A percentile compares a stretch with the other conserved stretches of the same genome.
Conservation (phyloP, 2,797 vertebrate genomes). For the Etheostoma nigrum region DNA sequence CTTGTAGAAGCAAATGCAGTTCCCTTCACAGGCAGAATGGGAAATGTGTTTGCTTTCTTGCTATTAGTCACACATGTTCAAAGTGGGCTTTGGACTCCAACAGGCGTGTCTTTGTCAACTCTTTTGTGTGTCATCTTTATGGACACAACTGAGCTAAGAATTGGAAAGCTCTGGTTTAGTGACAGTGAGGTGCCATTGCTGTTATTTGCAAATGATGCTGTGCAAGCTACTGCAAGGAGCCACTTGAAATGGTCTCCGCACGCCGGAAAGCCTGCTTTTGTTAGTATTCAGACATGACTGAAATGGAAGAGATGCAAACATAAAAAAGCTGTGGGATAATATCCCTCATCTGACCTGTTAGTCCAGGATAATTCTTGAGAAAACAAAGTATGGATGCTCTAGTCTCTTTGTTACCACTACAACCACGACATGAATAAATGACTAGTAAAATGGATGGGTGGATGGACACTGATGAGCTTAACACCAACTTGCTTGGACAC, state of each 20-base stretch:
- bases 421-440: conserved; percentile 9
- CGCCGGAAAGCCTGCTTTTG: conserved; percentile 15
- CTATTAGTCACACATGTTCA: neutral
- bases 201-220: conserved; percentile 11
- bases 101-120: neutral
- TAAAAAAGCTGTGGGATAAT: neutral
- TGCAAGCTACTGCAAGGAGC: neutral
- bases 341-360: neutral
- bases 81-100: neutral
- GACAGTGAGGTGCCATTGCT: neutral
- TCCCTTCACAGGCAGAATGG: neutral
- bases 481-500: conserved; percentile 9
- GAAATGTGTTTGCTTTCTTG: conserved; percentile 2
- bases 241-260: neutral
- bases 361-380: neutral
- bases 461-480: neutral
- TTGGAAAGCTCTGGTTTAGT: neutral
- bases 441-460: neutral
- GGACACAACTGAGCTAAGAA: conserved; percentile 3
- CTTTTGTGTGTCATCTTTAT: conserved; percentile 3
- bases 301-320: conserved; percentile 1
- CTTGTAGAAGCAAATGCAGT: neutral
- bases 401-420: conserved; percentile 10
- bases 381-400: neutral
- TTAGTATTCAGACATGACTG: neutral